Percentiles rank a stretch among this genome's conserved stretches.
Evolutionary conservation across 2,113 vertebrate genomes (phyloP).

Genomic region (Bostrychus sinensis): DNA sequence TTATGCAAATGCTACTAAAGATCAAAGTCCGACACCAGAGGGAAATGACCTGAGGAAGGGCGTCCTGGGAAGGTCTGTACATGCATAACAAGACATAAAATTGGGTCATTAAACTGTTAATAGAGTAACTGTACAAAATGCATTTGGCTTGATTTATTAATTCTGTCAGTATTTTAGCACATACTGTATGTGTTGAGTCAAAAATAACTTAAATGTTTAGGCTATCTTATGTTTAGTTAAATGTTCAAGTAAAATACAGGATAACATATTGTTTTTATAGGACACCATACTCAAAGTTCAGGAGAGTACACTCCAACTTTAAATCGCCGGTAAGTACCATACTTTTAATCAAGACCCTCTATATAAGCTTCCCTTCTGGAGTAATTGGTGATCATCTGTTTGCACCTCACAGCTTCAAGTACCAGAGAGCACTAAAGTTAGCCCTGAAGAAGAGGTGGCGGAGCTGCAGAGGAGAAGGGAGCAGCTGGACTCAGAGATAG

Average conservation of each 20-base stretch:
- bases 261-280: constrained; percentile 44
- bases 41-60: constrained; percentile 23
- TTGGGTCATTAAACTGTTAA: too few relatives aligned
- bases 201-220: too few relatives aligned
- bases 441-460: constrained; percentile 66
- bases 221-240: too few relatives aligned
- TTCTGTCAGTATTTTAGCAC: too few relatives aligned
- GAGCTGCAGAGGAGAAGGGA: constrained; percentile 65
- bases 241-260: background rate
- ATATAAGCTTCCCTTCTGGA: background rate
- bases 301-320: constrained; percentile 71
- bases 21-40: constrained; percentile 32
- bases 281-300: constrained; percentile 65
- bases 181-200: too few relatives aligned
- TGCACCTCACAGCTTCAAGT: constrained; percentile 67
- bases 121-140: too few relatives aligned
- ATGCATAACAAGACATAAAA: too few relatives aligned
- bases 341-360: background rate
- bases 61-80: constrained; percentile 55
- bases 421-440: constrained; percentile 29
- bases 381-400: background rate
- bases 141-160: too few relatives aligned
- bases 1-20: background rate
- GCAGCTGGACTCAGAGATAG: constrained; percentile 73
- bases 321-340: constrained; percentile 80